Percentiles rank a stretch among this genome's conserved stretches.
Evolutionary conservation across 2,888 invertebrate genomes (phyloP).

Genomic region (Amphimallon solstitiale): DNA sequence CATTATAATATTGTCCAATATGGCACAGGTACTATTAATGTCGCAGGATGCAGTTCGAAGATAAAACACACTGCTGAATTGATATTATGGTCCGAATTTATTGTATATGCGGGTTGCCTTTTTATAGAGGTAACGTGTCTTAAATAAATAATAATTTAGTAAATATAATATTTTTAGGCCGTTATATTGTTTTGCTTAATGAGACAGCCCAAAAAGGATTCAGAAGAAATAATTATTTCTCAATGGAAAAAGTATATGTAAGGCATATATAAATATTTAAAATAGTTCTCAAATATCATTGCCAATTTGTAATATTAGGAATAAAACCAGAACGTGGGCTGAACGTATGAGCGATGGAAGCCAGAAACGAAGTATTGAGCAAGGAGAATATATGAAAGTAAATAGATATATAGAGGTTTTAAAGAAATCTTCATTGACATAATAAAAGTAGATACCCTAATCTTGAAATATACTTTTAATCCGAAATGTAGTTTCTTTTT

Average conservation of each 20-base stretch:
- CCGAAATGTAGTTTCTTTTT: too few relatives aligned
- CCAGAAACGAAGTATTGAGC: not conserved
- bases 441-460: too few relatives aligned
- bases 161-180: slow-evolving; percentile 10
- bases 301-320: slow-evolving; percentile 1
- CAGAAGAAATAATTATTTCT: not conserved
- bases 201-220: not conserved
- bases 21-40: slow-evolving; percentile 49
- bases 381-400: not conserved
- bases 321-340: slow-evolving; percentile 11
- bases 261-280: slow-evolving; percentile 9
- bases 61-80: slow-evolving; percentile 43
- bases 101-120: slow-evolving; percentile 44
- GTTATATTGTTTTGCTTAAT: slow-evolving; percentile 25
- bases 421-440: too few relatives aligned
- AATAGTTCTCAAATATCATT: not conserved
- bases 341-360: too few relatives aligned
- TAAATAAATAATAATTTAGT: not conserved
- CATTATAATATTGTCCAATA: slow-evolving; percentile 48
- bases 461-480: too few relatives aligned
- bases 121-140: slow-evolving; percentile 45
- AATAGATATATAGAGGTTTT: not conserved
- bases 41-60: slow-evolving; percentile 46
- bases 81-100: slow-evolving; percentile 46
- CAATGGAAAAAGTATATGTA: slow-evolving; percentile 27